Conservation (phyloP, 2,888 invertebrate species). For the Parnassius glacialis region DNA sequence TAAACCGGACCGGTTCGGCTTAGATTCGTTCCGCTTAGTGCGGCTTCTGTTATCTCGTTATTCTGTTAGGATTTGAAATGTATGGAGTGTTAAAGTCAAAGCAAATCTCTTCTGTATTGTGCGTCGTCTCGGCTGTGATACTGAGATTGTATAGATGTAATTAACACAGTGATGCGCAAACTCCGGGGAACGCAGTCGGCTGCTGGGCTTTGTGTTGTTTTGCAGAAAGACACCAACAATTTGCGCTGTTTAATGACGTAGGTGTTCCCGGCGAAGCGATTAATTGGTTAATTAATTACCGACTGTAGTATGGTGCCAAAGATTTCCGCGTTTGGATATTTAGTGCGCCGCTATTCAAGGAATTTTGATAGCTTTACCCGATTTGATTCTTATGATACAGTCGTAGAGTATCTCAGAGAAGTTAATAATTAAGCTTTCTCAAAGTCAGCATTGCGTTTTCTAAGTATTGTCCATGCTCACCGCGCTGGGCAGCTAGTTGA, state of each 20-base stretch:
- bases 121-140: neutral
- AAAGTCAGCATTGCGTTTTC: too few relatives aligned
- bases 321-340: slow-evolving; percentile 2
- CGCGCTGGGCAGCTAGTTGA: too few relatives aligned
- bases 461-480: too few relatives aligned
- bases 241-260: slow-evolving; percentile 15
- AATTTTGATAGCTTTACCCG: slow-evolving; percentile 1
- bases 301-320: slow-evolving; percentile 6
- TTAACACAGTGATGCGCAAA: slow-evolving; percentile 40
- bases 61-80: slow-evolving; percentile 37
- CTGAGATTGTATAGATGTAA: slow-evolving; percentile 56
- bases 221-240: slow-evolving; percentile 14
- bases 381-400: too few relatives aligned
- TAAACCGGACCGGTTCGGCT: too few relatives aligned
- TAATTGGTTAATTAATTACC: slow-evolving; percentile 19
- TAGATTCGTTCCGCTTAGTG: slow-evolving; percentile 19
- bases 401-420: too few relatives aligned
- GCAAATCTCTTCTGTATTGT: neutral
- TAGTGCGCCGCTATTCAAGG: neutral
- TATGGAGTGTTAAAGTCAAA: slow-evolving; percentile 32
- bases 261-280: slow-evolving; percentile 5
- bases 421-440: too few relatives aligned
- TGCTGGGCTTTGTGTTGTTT: slow-evolving; percentile 20
- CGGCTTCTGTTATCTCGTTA: slow-evolving; percentile 49
- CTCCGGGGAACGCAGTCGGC: slow-evolving; percentile 26